phyloP scores from a whole-genome alignment of 2,888 invertebrate genomes.

The Parthenolecanium corni region DNA sequence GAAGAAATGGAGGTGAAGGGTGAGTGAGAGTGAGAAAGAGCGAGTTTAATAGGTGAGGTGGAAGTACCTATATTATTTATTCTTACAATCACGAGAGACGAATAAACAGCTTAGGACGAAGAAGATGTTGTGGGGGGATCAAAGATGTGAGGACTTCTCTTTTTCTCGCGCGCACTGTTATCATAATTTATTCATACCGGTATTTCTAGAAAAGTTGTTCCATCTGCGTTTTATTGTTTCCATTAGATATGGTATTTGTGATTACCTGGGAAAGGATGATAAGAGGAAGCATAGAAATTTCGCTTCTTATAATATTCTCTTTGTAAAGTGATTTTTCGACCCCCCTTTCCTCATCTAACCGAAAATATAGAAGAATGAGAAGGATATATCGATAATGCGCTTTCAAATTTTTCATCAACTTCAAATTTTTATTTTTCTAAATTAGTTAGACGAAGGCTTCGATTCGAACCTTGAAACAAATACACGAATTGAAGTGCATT shows the following conservation, averaged over 20 bases:
- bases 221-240: constrained; percentile 27
- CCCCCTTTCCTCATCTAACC: too few relatives aligned
- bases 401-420: too few relatives aligned
- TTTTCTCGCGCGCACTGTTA: constrained; percentile 13
- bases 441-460: too few relatives aligned
- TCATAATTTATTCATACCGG: constrained; percentile 28
- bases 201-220: constrained; percentile 28
- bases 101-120: constrained; percentile 23
- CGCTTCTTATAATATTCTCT: background rate
- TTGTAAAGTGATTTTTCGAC: too few relatives aligned
- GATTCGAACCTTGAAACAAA: too few relatives aligned
- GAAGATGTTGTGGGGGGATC: constrained; percentile 18
- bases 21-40: background rate
- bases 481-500: too few relatives aligned
- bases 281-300: constrained; percentile 20
- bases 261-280: constrained; percentile 25
- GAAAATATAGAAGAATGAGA: too few relatives aligned
- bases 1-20: background rate
- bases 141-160: constrained; percentile 20
- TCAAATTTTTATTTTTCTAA: too few relatives aligned
- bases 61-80: background rate
- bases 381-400: too few relatives aligned
- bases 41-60: background rate
- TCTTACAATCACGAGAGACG: constrained; percentile 22
- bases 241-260: constrained; percentile 23